Percentiles rank a stretch among this genome's conserved stretches.
phyloP scores from a whole-genome alignment of 1,140 invertebrate genomes.

The Luehdorfia chinensis region DNA sequence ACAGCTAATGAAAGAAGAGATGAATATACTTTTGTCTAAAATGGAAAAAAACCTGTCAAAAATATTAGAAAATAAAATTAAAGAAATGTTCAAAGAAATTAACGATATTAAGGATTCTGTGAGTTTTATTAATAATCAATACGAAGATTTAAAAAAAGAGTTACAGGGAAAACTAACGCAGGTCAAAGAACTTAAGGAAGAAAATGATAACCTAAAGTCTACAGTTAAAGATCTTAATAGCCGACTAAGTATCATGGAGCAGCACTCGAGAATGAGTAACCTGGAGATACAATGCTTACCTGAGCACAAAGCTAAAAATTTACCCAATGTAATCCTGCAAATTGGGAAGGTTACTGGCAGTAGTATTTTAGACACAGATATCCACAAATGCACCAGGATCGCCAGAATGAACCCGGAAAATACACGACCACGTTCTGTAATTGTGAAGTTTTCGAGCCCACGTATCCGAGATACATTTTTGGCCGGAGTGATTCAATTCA shows the following conservation, averaged over 20 bases:
- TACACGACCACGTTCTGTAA: conserved; percentile 14
- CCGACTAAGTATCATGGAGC: too few relatives aligned
- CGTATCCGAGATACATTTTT: conserved; percentile 16
- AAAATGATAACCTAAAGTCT: conserved; percentile 1
- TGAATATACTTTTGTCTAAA: too few relatives aligned
- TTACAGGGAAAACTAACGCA: not conserved
- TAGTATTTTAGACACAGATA: conserved; percentile 14
- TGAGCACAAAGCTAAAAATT: conserved; percentile 20
- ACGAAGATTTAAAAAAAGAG: not conserved
- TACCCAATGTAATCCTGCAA: conserved; percentile 14
- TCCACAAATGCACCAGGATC: conserved; percentile 17
- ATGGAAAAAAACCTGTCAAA: too few relatives aligned
- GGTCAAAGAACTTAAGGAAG: not conserved
- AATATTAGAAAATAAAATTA: not conserved
- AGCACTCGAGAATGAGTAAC: too few relatives aligned
- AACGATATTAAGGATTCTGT: not conserved
- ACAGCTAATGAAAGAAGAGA: too few relatives aligned
- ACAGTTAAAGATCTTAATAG: conserved; percentile 7
- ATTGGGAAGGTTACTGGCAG: conserved; percentile 6
- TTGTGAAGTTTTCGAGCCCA: conserved; percentile 18
- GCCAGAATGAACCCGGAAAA: too few relatives aligned
- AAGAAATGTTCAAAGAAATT: not conserved
- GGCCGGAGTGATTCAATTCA: conserved; percentile 13
- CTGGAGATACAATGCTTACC: conserved; percentile 23
- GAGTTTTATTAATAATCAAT: not conserved